Percentiles rank a stretch among this genome's conserved stretches.
Conservation (phyloP, 2,113 vertebrate genomes). For the Bambusicola thoracicus region DNA sequence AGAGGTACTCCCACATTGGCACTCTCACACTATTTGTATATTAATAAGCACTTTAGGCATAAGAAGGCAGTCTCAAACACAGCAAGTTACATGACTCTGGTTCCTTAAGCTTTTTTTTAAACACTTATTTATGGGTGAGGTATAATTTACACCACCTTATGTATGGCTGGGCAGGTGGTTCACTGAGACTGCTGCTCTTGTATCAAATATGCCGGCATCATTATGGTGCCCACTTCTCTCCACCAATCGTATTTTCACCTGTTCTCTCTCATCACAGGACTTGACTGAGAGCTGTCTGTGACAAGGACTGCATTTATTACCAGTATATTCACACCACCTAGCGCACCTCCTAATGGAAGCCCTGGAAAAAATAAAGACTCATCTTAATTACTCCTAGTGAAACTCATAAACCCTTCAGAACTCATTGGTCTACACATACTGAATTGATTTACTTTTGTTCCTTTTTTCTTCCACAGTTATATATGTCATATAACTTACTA, state of each 20-base stretch:
- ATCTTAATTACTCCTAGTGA: neutral
- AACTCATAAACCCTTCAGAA: neutral
- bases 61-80: conserved; percentile 23
- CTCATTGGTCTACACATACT: neutral
- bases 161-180: conserved; percentile 46
- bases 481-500: neutral
- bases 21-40: conserved; percentile 41
- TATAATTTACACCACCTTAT: conserved; percentile 64
- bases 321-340: neutral
- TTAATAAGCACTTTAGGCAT: neutral
- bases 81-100: conserved; percentile 25
- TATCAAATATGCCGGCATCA: neutral
- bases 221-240: neutral
- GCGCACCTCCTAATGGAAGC: neutral
- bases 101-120: conserved; percentile 69
- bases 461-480: neutral
- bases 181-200: conserved; percentile 18
- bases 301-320: neutral
- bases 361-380: neutral
- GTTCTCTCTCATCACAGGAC: neutral
- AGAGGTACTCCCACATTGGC: neutral
- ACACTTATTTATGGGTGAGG: conserved; percentile 64
- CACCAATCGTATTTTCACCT: conserved; percentile 34
- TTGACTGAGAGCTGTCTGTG: neutral
- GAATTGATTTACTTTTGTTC: neutral